Base-by-base conservation (phyloP, 2,113 vertebrate genomes). In the Centropus unirufus region DNA sequence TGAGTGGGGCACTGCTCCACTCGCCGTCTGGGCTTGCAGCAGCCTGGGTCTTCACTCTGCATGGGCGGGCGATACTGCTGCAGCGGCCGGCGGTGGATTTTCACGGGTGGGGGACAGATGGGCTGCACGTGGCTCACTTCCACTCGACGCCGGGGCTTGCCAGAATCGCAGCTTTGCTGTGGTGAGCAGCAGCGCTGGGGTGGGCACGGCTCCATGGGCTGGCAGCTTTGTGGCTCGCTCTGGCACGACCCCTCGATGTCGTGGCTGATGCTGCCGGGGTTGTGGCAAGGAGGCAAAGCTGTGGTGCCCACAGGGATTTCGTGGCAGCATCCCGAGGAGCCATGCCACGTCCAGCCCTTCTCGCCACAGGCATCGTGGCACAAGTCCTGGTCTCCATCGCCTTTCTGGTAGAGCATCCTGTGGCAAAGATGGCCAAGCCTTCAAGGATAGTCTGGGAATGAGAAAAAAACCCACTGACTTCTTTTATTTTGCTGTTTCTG, bases 111-210 rank as follows among this genome's bases (percentile, higher is more conserved):
- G 32, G 82, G 88, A 61, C 92, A 72, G 22, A 5, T 0, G 3
- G 94, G 92, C 39, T 90, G 90, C 24, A 46, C 14, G 3, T 64
- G 94, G 89, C 23, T 85, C 86, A 96, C 89, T 83, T 95, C 96
- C 79, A 95, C 94, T 15, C 96, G 57, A 32, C 95, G 61, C 8
- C 86, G 70, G 17, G 95, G 94, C 9, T 93, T 94, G 46, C 26
- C 30, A 3, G 1, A 7, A 8, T 14, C 5, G 44, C 84, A 83
- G 84, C 73, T 91, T 52, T 32, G 94, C 36, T 69, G 95, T 7
- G 92, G 6, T 0, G 87, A 68, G 76, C 39, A 73, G 82, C 47
- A 68, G 77, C 8, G 4, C 17, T 0, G n/a, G 1, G 57, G 46
- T 1, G 70, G 79, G 40, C 91, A 66, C 0, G 52, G 83, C 27